Percentiles rank a stretch among this genome's conserved stretches.
phyloP scores from a whole-genome alignment of 2,797 vertebrate genomes.

The Typhlichthys subterraneus region DNA sequence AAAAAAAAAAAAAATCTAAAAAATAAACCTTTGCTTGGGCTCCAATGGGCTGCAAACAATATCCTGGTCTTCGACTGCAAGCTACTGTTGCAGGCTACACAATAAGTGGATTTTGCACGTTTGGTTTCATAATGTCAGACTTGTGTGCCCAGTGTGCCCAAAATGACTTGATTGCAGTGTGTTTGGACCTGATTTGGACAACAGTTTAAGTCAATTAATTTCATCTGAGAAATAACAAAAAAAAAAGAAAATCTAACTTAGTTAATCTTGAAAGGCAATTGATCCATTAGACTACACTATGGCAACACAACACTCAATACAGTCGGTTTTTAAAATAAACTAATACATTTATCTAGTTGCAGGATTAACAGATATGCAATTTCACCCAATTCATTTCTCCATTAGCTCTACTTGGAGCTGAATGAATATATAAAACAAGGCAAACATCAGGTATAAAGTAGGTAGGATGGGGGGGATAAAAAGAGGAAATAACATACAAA shows the following conservation, averaged over 20 bases:
- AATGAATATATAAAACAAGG: constrained; percentile 23
- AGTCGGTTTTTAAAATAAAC: constrained; percentile 6
- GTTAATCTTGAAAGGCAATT: background rate
- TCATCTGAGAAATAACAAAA: constrained; percentile 24
- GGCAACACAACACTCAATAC: constrained; percentile 31
- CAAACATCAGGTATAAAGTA: constrained; percentile 20
- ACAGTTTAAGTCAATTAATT: constrained; percentile 4
- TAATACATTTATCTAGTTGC: constrained; percentile 51
- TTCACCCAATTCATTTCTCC: constrained; percentile 27
- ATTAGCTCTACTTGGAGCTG: constrained; percentile 16
- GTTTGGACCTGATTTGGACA: too few relatives aligned
- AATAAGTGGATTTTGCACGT: background rate
- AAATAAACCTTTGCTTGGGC: background rate
- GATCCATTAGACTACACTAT: constrained; percentile 24
- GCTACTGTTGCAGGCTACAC: background rate
- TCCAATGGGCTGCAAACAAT: background rate
- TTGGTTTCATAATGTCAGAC: background rate
- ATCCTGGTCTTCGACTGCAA: background rate
- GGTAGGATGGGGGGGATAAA: background rate
- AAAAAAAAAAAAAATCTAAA: background rate
- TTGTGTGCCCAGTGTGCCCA: background rate
- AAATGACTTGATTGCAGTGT: background rate
- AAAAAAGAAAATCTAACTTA: too few relatives aligned
- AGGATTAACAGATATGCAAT: constrained; percentile 44
- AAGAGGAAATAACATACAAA: constrained; percentile 9